A percentile compares a stretch with the other conserved stretches of the same genome.
Conservation (phyloP, 2,888 invertebrate genomes). For the Priocnemis perturbator region DNA sequence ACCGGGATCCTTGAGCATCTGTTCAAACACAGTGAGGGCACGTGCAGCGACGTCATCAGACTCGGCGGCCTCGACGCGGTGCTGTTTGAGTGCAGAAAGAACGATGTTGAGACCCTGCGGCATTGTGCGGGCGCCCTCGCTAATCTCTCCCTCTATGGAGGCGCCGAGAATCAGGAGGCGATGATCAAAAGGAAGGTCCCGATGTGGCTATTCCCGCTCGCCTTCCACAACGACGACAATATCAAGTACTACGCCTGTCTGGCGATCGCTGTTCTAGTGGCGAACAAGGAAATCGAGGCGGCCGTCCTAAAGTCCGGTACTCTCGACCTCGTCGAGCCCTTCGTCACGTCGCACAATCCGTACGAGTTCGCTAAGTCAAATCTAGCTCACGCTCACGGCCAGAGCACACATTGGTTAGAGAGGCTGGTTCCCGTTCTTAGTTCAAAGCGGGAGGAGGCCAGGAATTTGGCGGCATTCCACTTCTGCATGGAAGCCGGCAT, state of each 20-base stretch:
- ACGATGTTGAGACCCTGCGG: conserved; percentile 92
- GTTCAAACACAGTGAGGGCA: conserved; percentile 97
- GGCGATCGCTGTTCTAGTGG: conserved; percentile 96
- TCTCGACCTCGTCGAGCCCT: conserved; percentile 96
- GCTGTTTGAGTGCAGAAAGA: conserved; percentile 95
- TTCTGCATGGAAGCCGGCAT: conserved; percentile 99
- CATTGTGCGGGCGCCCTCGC: conserved; percentile 98
- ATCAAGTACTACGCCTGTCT: conserved; percentile 99
- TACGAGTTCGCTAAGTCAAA: conserved; percentile 95
- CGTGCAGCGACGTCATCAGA: conserved; percentile 94
- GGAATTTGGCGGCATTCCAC: conserved; percentile 98
- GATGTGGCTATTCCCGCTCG: conserved; percentile 98
- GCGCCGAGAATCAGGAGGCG: conserved; percentile 96
- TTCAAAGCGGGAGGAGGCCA: conserved; percentile 96
- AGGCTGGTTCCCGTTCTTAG: conserved; percentile 94
- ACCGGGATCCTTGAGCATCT: conserved; percentile 95
- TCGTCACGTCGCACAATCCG: conserved; percentile 95
- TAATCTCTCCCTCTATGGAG: conserved; percentile 96
- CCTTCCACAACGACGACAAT: conserved; percentile 97
- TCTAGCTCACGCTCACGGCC: conserved; percentile 95
- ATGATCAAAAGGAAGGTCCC: conserved; percentile 97
- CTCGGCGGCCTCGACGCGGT: conserved; percentile 95
- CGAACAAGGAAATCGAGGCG: conserved; percentile 98
- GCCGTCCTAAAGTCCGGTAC: conserved; percentile 98
- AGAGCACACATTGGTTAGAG: conserved; percentile 96